phyloP scores from a whole-genome alignment of 2,888 invertebrate species.

The Drosophila flavopinicola region DNA sequence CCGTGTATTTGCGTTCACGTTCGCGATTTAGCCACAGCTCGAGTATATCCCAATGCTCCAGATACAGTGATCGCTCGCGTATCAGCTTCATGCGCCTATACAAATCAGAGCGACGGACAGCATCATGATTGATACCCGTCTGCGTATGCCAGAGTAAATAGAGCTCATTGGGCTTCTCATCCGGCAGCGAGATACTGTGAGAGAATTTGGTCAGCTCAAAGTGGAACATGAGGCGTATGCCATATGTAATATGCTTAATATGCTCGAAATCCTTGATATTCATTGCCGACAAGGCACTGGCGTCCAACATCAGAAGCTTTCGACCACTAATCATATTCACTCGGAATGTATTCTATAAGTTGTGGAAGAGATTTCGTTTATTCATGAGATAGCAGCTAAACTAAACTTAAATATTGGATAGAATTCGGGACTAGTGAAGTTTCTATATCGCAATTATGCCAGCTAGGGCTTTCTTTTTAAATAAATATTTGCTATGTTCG shows the following conservation, averaged over 20 bases:
- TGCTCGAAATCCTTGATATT: constrained; percentile 85
- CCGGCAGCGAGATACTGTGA: constrained; percentile 51
- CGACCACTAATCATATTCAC: constrained; percentile 85
- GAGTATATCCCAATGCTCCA: constrained; percentile 86
- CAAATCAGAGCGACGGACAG: constrained; percentile 85
- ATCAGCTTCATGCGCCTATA: constrained; percentile 86
- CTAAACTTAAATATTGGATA: no score
- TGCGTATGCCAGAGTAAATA: constrained; percentile 85
- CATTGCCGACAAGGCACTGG: constrained; percentile 84
- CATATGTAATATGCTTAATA: constrained; percentile 80
- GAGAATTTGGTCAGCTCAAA: constrained; percentile 83
- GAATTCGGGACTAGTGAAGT: no score
- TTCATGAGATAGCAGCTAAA: no score
- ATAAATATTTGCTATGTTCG: no score
- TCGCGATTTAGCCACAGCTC: constrained; percentile 66
- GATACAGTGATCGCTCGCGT: constrained; percentile 81
- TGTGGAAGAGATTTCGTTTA: no score
- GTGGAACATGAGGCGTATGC: constrained; percentile 84
- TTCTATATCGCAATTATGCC: no score
- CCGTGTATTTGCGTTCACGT: constrained; percentile 42
- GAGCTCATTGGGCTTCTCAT: constrained; percentile 84
- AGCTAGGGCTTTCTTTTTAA: no score
- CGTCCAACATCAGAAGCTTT: constrained; percentile 85
- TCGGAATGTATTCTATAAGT: constrained; percentile 82
- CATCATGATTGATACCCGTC: constrained; percentile 85